Evolutionary conservation across 2,113 vertebrate species (phyloP).

Genomic region (Cairina moschata): DNA sequence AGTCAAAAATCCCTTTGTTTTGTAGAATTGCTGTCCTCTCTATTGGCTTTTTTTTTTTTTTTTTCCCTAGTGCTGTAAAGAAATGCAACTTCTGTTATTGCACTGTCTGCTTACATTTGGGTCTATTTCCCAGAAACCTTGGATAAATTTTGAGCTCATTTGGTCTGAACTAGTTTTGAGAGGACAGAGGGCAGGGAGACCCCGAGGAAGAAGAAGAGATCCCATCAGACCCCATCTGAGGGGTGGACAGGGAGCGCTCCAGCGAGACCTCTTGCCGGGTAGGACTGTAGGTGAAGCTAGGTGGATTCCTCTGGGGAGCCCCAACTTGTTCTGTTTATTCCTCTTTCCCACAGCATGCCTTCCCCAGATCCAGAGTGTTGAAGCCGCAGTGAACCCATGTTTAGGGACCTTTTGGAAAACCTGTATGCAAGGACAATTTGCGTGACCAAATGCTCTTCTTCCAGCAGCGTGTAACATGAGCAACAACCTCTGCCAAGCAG

Average conservation of each 20-base stretch:
- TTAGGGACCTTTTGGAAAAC: neutral
- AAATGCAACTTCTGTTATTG: neutral
- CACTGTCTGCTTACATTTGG: neutral
- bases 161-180: neutral
- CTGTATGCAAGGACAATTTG: fast-evolving
- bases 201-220: neutral
- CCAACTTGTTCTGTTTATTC: neutral
- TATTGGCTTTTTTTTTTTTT: neutral
- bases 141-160: neutral
- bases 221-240: neutral
- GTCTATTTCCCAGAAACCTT: neutral
- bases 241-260: neutral
- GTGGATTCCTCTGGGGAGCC: neutral
- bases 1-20: neutral
- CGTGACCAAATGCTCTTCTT: neutral
- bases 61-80: neutral
- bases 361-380: neutral
- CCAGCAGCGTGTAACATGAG: neutral
- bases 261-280: neutral
- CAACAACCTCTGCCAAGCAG: neutral
- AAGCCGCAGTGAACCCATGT: fast-evolving
- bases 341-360: neutral
- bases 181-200: fast-evolving
- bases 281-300: fast-evolving
- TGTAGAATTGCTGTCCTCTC: neutral